These are phyloP conservation scores for Pseudochaenichthys georgianus DNA, from an alignment of 2,797 vertebrate genomes.

Conservation along the genomic window DNA sequence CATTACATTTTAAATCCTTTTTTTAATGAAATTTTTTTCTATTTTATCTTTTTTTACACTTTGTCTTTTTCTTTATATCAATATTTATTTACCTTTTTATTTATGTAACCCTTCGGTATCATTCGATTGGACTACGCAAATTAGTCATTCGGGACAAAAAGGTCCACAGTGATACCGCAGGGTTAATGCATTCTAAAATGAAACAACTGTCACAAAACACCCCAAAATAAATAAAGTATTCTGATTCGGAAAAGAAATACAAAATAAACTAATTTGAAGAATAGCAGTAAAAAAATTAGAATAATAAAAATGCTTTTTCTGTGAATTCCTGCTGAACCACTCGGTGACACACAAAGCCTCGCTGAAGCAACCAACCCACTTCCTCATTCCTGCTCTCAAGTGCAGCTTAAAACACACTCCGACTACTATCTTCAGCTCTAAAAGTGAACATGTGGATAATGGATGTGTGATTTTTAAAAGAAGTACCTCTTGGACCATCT, in stretches of 20 bases:
- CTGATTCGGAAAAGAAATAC: background rate
- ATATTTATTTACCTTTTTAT: too few species aligned
- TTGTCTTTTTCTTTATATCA: too few species aligned
- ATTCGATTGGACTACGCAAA: too few species aligned
- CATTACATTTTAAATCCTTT: too few species aligned
- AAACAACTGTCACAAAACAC: too few species aligned
- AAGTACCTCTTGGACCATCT: conserved; percentile 97
- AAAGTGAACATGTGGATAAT: background rate
- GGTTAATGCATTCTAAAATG: too few species aligned
- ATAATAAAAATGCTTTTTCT: conserved; percentile 34
- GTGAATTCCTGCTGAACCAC: conserved; percentile 41
- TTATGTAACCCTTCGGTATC: too few species aligned
- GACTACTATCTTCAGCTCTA: background rate
- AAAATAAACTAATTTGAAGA: background rate
- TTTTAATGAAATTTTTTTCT: too few species aligned
- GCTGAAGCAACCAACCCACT: conserved; percentile 20
- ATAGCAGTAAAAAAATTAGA: conserved; percentile 8
- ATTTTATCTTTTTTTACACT: too few species aligned
- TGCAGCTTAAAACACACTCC: background rate
- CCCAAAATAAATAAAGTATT: too few species aligned
- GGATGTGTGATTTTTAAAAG: background rate
- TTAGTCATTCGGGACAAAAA: too few species aligned
- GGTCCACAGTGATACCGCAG: too few species aligned
- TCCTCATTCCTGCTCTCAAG: conserved; percentile 18
- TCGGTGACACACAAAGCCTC: conserved; percentile 30